Conservation (phyloP, 1,140 invertebrate species). For the Trachelipus rathkii region DNA sequence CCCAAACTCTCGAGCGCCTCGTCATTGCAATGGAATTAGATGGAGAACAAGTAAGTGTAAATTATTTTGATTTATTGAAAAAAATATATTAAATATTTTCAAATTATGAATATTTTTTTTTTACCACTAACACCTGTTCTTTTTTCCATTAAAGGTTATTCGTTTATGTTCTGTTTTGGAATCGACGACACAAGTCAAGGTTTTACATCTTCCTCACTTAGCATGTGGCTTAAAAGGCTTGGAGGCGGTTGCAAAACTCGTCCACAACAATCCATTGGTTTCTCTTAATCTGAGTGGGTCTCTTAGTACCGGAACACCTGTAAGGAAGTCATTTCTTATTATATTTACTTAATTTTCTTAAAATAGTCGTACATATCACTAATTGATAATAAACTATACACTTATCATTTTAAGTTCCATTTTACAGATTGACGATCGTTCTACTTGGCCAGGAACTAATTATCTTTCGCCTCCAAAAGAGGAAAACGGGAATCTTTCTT, state of each 20-base stretch:
- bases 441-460: conserved; percentile 34
- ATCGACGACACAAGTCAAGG: conserved; percentile 53
- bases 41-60: conserved; percentile 38
- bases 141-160: conserved; percentile 28
- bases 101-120: conserved; percentile 6
- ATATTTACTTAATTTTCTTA: neutral
- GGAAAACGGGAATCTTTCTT: conserved; percentile 25
- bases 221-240: conserved; percentile 57
- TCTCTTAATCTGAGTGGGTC: conserved; percentile 56
- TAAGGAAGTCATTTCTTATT: conserved; percentile 8
- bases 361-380: neutral
- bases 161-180: conserved; percentile 41
- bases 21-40: conserved; percentile 43
- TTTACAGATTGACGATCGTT: conserved; percentile 39
- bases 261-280: conserved; percentile 53
- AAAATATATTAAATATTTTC: no score
- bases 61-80: no score
- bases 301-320: conserved; percentile 43
- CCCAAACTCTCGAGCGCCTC: conserved; percentile 39
- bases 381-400: no score
- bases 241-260: conserved; percentile 48
- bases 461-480: neutral
- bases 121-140: neutral
- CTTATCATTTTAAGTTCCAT: no score
- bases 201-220: conserved; percentile 58